Evolutionary conservation across 2,113 vertebrate species (phyloP), one percentile per base, ranked within the genome.

Genomic region (Campylomormyrus tamandua): DNA sequence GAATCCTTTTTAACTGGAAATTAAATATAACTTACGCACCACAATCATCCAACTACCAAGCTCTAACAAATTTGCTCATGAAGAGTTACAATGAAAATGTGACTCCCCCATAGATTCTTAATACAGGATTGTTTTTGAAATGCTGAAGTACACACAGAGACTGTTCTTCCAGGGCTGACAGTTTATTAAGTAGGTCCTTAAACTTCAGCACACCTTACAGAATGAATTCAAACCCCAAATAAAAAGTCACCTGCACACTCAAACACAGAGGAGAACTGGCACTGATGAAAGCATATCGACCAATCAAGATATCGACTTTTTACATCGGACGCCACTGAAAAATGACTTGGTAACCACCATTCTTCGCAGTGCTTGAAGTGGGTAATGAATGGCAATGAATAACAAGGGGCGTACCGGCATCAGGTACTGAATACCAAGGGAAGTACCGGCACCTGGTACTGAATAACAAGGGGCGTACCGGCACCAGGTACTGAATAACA

Each of bases 191-290:
- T 19, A 27, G 83, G 50, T 49, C 48, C 83, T 27, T 50, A 49
- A 86, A 50, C 46, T 27, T 49, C 83, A 86, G 49, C n/a, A 86
- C 46, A 86, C 24, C 45, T 86, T 86, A 86, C 83, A 49, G 4
- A 86, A 86, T 80, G 74, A 80, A 80, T 80, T 42, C 74, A 80
- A 80, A 19, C 15, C 74, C 35, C 31, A 80, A 80, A 80, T 80
- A 42, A 80, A 80, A 80, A 80, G 35, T 80, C 74, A 80, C 15
- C 35, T 80, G 74, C 15, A 35, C 35, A 80, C 15, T 80, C 74
- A 80, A 80, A 80, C 74, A 80, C 74, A 80, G 13, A 77, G 31
- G 31, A 80, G 74, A 80, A 19, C 35, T 42, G 31, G 74, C 35
- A 80, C 31, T 80, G 17, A 35, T 80, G 27, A 80, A 15, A 80